Evolutionary conservation across 37 sponge, comb jelly and placozoan species (phyloP).

Genomic region (Geodia barretti): DNA sequence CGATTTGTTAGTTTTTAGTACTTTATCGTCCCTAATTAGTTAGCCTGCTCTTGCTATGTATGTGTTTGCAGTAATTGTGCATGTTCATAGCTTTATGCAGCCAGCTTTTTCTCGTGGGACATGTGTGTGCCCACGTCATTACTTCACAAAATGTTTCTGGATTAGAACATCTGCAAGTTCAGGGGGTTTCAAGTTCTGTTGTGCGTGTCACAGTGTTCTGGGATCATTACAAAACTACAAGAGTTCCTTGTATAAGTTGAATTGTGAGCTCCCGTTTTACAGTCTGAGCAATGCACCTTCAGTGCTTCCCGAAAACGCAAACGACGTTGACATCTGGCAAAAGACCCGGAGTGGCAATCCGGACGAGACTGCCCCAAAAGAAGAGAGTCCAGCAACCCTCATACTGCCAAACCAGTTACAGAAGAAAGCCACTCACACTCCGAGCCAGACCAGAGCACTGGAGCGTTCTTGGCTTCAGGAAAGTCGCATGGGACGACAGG

Average conservation of each 20-base stretch:
- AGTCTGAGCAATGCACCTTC: conserved; percentile 9
- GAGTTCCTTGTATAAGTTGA: conserved; percentile 51
- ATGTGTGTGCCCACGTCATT: conserved; percentile 41
- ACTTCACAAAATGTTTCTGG: conserved; percentile 45
- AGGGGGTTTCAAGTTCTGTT: too few relatives aligned
- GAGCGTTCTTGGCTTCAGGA: conserved; percentile 27
- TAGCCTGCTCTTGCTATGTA: conserved; percentile 38
- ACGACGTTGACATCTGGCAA: conserved; percentile 49
- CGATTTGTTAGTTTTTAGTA: too few relatives aligned
- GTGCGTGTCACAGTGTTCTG: conserved; percentile 30
- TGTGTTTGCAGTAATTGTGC: too few relatives aligned
- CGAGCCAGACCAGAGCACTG: too few relatives aligned
- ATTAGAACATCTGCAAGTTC: too few relatives aligned
- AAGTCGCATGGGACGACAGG: not conserved
- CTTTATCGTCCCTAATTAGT: conserved; percentile 28
- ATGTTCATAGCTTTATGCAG: too few relatives aligned
- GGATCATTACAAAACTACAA: conserved; percentile 38
- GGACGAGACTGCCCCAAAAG: conserved; percentile 22
- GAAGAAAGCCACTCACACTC: not conserved
- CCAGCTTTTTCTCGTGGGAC: conserved; percentile 29
- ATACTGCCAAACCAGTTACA: conserved; percentile 28
- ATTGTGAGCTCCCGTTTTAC: conserved; percentile 34
- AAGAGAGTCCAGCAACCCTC: too few relatives aligned
- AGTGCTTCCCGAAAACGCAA: not conserved
- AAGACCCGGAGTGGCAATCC: too few relatives aligned